Base-by-base conservation (phyloP, 2,888 invertebrate genomes). In the Trichopria drosophilae region DNA sequence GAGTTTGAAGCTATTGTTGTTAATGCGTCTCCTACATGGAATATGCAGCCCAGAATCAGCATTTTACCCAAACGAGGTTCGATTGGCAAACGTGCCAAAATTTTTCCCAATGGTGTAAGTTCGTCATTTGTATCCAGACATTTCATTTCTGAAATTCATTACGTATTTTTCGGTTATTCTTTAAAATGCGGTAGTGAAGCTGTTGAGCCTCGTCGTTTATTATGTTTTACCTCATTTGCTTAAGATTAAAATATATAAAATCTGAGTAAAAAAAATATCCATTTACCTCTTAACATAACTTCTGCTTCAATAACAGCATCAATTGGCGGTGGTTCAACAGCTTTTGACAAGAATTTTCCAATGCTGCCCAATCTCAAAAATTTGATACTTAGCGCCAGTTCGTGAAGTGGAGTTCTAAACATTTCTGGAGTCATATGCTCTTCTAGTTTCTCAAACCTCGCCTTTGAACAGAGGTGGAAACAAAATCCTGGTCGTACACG, bases 271-370 rank as follows among this genome's bases (percentile, higher is more conserved):
- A 28, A 6, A 19, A 16, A 4, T 36, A 28, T 16, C 29, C 22
- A 20, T 29, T 23, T 64, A 79, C 79, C 79, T 68, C 77, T 71
- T 2, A 86, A 73, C 55, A 83, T 71, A 31, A 92, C 94, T 78
- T 97, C 96, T 0, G 98, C 97, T 73, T 98, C 98, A 63, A 98
- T 96, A 10, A 99, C 96, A 20, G 97, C 95, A 77, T 98, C 98
- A 56, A 97, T 82, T 12, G 97, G 97, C 28, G 98, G 98, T 0
- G 97, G 95, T 72, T 98, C 95, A 16, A 97, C 87, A 0, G 92
- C 92, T 76, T 97, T 97, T 16, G 93, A 92, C 51, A 99, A 80
- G 78, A 99, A 99, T 73, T 90, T 90, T 0, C 93, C 93, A 67
- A 98, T 95, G 18, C 88, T 84, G 41, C 98, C 98, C 4, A 99